These are phyloP conservation scores for Acanthochromis polyacanthus DNA, from an alignment of 2,113 vertebrate genomes.

Conservation along the genomic window DNA sequence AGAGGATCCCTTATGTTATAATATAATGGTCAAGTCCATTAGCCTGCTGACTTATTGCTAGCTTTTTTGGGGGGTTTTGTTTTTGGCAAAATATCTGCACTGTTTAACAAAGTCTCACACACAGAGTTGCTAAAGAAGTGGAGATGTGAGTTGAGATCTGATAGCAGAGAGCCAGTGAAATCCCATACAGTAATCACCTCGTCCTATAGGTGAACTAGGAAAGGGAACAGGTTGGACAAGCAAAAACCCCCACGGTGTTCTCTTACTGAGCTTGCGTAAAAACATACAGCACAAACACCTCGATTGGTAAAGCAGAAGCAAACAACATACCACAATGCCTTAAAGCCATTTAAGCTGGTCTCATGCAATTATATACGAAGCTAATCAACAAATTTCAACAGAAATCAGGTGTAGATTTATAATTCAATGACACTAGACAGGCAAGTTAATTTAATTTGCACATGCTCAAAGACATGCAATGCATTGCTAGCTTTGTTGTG, in stretches of 20 bases:
- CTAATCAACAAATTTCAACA: background rate
- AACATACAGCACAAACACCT: background rate
- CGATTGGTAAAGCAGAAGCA: background rate
- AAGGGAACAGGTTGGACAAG: slow-evolving; percentile 28
- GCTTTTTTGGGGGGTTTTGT: background rate
- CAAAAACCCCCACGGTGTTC: background rate
- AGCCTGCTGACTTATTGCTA: background rate
- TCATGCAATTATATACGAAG: background rate
- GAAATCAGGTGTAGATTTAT: no score
- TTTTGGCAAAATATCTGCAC: background rate
- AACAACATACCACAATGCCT: background rate
- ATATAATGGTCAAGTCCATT: background rate
- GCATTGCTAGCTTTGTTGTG: background rate
- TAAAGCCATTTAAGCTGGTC: background rate
- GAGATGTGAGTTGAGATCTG: background rate
- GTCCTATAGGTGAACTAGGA: slow-evolving; percentile 7
- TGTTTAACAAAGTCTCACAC: background rate
- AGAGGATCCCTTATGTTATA: no score
- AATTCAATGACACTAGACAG: no score
- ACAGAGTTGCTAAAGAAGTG: slow-evolving; percentile 13
- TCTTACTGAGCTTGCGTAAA: slow-evolving; percentile 5
- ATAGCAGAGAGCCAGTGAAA: background rate
- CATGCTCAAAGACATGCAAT: background rate
- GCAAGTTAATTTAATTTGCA: background rate
- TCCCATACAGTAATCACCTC: background rate